Conservation (phyloP, 2,797 vertebrate genomes). For the Lagorchestes hirsutus region DNA sequence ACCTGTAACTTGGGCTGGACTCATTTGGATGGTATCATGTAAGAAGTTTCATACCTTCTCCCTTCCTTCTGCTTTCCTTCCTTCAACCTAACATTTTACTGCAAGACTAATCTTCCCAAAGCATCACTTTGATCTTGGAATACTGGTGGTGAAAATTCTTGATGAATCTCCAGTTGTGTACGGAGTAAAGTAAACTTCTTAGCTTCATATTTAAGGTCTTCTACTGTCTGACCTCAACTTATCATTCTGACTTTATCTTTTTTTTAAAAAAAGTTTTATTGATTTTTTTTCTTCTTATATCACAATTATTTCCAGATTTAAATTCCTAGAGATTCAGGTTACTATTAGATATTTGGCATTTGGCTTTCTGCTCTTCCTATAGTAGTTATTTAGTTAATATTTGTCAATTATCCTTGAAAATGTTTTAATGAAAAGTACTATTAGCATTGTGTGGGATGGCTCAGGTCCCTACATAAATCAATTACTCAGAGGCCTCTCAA, state of each 20-base stretch:
- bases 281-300: neutral
- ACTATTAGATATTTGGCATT: neutral
- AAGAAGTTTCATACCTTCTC: neutral
- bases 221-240: neutral
- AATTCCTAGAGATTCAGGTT: neutral
- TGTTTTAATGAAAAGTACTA: conserved; percentile 12
- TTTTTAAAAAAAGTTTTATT: too few relatives aligned
- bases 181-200: neutral
- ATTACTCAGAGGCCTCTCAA: too few relatives aligned
- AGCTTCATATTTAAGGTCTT: neutral
- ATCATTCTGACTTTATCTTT: neutral
- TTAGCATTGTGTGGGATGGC: too few relatives aligned
- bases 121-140: neutral
- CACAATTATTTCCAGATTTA: neutral
- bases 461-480: too few relatives aligned
- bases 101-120: neutral
- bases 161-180: neutral
- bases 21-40: neutral
- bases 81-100: neutral
- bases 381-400: neutral
- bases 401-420: conserved; percentile 39
- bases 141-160: neutral
- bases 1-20: neutral
- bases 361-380: neutral
- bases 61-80: neutral